phyloP scores from a whole-genome alignment of 2,113 vertebrate species.

The Triplophysa tibetana region DNA sequence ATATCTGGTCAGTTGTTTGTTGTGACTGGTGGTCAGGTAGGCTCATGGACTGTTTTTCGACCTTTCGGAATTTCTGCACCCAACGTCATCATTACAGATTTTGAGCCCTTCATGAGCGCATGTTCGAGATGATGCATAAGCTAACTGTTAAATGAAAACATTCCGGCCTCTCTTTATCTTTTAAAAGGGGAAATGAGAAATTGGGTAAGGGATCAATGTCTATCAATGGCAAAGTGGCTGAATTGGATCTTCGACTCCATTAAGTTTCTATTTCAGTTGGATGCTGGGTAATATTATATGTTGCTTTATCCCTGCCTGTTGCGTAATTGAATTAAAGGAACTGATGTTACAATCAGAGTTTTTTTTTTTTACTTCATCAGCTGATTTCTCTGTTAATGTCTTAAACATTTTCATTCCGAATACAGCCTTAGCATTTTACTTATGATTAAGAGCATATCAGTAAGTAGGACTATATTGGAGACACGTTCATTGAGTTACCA shows the following conservation, averaged over 20 bases:
- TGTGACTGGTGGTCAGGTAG: conserved; percentile 61
- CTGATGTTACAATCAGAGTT: conserved; percentile 27
- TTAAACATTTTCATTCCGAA: conserved; percentile 19
- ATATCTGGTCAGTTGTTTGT: conserved; percentile 61
- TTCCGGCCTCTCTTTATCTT: background rate
- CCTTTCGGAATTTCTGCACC: background rate
- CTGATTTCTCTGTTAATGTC: background rate
- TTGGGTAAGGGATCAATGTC: conserved; percentile 47
- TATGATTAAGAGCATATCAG: background rate
- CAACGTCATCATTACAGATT: background rate
- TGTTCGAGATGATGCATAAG: conserved; percentile 14
- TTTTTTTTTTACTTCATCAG: conserved; percentile 6
- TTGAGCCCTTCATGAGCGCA: background rate
- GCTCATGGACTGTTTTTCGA: conserved; percentile 7
- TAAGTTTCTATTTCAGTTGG: conserved; percentile 51
- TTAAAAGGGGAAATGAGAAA: conserved; percentile 36
- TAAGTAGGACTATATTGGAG: background rate
- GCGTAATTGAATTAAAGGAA: conserved; percentile 44
- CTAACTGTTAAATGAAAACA: background rate
- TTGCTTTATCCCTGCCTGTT: conserved; percentile 29
- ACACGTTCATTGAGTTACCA: background rate
- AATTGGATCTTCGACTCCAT: conserved; percentile 53
- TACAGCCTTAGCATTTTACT: conserved; percentile 8
- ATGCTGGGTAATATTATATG: conserved; percentile 45
- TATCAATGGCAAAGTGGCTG: conserved; percentile 44